A percentile compares a stretch with the other conserved stretches of the same genome.
Evolutionary conservation across 2,797 vertebrate species (phyloP).

Genomic region (Gorsachius magnificus): DNA sequence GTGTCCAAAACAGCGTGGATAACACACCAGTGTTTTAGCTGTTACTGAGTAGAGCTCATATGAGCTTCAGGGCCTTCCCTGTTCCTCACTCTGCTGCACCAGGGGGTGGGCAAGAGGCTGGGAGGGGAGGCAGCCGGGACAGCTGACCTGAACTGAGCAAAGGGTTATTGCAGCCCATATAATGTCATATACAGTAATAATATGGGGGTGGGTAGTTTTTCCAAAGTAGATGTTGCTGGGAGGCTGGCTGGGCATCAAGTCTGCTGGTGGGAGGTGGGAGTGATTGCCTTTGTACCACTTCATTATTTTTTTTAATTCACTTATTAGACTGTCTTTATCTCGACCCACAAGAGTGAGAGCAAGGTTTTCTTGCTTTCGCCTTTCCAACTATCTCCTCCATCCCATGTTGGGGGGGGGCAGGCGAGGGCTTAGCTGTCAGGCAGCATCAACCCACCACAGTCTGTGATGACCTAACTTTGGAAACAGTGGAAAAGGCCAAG

Average conservation of each 20-base stretch:
- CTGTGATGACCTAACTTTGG: neutral
- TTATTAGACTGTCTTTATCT: neutral
- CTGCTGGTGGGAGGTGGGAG: neutral
- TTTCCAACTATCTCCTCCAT: neutral
- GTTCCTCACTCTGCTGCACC: neutral
- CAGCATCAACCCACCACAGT: neutral
- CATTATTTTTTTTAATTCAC: neutral
- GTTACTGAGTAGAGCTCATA: neutral
- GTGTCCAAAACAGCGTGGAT: neutral
- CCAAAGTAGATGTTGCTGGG: neutral
- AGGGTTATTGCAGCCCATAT: neutral
- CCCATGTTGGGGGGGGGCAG: accelerated
- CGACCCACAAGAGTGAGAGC: neutral
- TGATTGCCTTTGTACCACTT: neutral
- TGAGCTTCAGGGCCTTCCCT: neutral
- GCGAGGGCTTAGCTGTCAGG: neutral
- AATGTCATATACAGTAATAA: neutral
- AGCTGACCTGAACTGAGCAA: neutral
- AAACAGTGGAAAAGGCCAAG: neutral
- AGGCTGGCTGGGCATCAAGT: neutral
- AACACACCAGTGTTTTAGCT: neutral
- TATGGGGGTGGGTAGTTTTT: neutral
- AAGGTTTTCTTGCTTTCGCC: neutral
- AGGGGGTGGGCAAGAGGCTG: neutral
- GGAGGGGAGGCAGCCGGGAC: neutral